Percentiles rank a stretch among this genome's conserved stretches.
These are phyloP conservation scores for Cavia aperea DNA, from an alignment of 2,113 vertebrate species.

Conservation along the genomic window DNA sequence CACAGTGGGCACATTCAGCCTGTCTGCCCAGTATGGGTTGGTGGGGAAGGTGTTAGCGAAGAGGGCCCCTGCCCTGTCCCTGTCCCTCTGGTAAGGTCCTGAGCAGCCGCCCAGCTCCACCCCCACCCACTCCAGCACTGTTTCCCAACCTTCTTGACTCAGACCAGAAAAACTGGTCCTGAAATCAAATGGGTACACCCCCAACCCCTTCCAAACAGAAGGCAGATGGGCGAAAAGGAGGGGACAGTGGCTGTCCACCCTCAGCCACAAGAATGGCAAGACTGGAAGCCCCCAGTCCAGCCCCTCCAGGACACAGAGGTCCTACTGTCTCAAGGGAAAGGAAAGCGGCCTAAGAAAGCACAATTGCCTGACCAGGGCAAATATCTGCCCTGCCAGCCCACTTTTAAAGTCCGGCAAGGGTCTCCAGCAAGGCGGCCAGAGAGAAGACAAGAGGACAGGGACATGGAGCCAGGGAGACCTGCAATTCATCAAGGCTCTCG, in stretches of 20 bases:
- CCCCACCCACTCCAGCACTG: constrained; percentile 50
- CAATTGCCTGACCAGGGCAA: neutral
- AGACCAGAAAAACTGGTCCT: constrained; percentile 70
- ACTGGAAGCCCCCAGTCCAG: neutral
- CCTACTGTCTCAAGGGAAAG: neutral
- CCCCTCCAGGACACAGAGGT: neutral
- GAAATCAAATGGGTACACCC: constrained; percentile 53
- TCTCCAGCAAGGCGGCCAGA: neutral
- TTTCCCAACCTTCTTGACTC: constrained; percentile 63
- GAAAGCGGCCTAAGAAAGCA: neutral
- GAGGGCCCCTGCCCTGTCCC: neutral
- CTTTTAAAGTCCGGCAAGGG: neutral
- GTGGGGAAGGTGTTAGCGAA: constrained; percentile 30
- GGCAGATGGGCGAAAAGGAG: neutral
- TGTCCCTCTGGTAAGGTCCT: neutral
- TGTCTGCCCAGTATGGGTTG: neutral
- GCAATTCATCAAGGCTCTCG: neutral
- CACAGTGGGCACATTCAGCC: constrained; percentile 31
- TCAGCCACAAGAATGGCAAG: neutral
- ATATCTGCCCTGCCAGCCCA: constrained; percentile 2
- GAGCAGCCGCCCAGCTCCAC: neutral
- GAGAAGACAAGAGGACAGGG: neutral
- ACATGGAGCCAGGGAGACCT: neutral
- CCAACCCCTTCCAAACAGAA: constrained; percentile 7
- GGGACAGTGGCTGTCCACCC: neutral